These are phyloP conservation scores for Mellivora capensis DNA, from an alignment of 2,113 vertebrate species.

Conservation along the genomic window DNA sequence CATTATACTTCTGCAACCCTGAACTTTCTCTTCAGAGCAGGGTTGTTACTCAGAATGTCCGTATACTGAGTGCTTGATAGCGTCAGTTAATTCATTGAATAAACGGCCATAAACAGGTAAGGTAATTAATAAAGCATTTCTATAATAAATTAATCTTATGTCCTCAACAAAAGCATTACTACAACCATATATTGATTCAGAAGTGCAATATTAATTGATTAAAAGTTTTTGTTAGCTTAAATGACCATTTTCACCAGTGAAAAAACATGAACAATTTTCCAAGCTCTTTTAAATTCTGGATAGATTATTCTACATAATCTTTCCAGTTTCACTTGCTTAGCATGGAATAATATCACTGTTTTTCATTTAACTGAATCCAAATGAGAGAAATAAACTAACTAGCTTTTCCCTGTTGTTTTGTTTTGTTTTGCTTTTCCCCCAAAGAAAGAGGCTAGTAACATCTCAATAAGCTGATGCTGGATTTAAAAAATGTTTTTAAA, in stretches of 20 bases:
- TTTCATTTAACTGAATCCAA: not conserved
- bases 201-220: not conserved
- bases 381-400: not conserved
- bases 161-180: not conserved
- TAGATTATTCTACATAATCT: not conserved
- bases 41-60: not conserved
- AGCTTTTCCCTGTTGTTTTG: not conserved
- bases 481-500: not conserved
- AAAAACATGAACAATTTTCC: not conserved
- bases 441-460: not conserved
- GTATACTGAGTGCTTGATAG: not conserved
- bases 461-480: not conserved
- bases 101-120: not conserved
- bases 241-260: not conserved
- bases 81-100: not conserved
- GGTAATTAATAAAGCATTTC: not conserved
- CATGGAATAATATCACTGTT: not conserved
- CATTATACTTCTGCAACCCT: not conserved
- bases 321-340: not conserved
- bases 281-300: not conserved
- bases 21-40: not conserved
- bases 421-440: not conserved
- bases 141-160: not conserved
- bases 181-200: fast-evolving
- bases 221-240: not conserved